Percentiles rank a stretch among this genome's conserved stretches.
Evolutionary conservation across 2,797 vertebrate genomes (phyloP).

Genomic region (Siniperca scherzeri): DNA sequence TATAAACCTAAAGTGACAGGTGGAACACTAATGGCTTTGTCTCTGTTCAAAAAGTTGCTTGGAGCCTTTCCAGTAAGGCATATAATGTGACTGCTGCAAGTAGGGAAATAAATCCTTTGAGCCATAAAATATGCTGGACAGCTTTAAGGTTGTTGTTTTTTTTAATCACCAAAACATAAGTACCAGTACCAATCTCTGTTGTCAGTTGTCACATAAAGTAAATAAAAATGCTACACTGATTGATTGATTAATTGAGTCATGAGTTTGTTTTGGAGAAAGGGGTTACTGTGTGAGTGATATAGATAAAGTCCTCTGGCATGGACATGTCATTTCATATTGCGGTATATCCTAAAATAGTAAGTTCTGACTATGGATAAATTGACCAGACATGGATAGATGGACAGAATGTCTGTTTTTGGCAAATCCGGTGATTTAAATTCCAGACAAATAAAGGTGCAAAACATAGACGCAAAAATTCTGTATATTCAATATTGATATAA

Average conservation of each 20-base stretch:
- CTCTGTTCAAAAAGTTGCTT: not conserved
- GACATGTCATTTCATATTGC: not conserved
- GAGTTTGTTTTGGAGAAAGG: not conserved
- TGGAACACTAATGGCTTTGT: not conserved
- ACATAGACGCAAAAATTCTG: too few relatives aligned
- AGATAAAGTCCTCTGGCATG: not conserved
- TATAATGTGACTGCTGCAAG: too few relatives aligned
- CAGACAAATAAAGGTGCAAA: too few relatives aligned
- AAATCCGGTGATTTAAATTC: not conserved
- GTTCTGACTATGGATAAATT: not conserved
- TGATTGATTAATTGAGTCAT: not conserved
- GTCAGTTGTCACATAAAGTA: constrained; percentile 3
- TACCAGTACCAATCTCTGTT: not conserved
- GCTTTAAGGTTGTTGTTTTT: not conserved
- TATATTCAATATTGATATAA: not conserved
- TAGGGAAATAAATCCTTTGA: too few relatives aligned
- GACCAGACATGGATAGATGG: too few relatives aligned
- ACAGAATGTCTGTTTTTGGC: not conserved
- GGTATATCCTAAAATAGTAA: not conserved
- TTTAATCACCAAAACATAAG: too few relatives aligned
- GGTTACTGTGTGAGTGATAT: not conserved
- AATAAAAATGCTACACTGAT: not conserved
- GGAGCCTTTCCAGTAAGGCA: not conserved
- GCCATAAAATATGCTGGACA: not conserved
- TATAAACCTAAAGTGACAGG: not conserved